Evolutionary conservation across 1,140 invertebrate species (phyloP).

Genomic region (Sesamia nonagrioides): DNA sequence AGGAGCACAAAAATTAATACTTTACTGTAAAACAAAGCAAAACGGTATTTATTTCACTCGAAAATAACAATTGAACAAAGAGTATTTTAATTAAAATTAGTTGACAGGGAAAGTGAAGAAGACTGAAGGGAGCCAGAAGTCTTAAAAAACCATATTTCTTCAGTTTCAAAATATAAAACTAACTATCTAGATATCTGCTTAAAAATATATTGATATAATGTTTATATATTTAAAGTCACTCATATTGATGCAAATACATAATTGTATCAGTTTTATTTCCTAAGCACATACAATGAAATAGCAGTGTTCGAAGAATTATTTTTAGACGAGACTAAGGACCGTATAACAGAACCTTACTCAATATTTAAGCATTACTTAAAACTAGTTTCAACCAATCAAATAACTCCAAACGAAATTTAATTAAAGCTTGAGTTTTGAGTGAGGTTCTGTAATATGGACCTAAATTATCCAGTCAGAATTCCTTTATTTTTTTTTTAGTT

Average conservation of each 20-base stretch:
- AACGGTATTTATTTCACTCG: not conserved
- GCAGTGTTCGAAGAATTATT: not conserved
- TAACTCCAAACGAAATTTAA: too few relatives aligned
- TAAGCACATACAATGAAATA: slow-evolving; percentile 31
- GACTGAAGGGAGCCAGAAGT: slow-evolving; percentile 21
- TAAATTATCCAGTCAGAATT: too few relatives aligned
- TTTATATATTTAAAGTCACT: slow-evolving; percentile 32
- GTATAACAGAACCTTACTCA: too few relatives aligned
- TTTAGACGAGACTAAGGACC: not conserved
- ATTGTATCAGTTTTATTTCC: not conserved
- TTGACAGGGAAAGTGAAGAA: too few relatives aligned
- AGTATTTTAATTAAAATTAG: slow-evolving; percentile 7
- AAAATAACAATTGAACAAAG: not conserved
- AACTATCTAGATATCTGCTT: slow-evolving; percentile 23
- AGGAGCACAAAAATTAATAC: not conserved
- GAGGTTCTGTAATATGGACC: too few relatives aligned
- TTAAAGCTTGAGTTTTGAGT: too few relatives aligned
- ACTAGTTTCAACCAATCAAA: too few relatives aligned
- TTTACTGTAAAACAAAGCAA: slow-evolving; percentile 3
- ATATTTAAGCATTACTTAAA: too few relatives aligned
- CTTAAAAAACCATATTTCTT: slow-evolving; percentile 3
- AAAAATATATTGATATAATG: slow-evolving; percentile 4
- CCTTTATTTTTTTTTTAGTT: too few relatives aligned
- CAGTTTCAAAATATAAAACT: slow-evolving; percentile 5
- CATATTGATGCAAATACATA: slow-evolving; percentile 31